Evolutionary conservation across 1,140 invertebrate genomes (phyloP).

Genomic region (Drosophila mauritiana): DNA sequence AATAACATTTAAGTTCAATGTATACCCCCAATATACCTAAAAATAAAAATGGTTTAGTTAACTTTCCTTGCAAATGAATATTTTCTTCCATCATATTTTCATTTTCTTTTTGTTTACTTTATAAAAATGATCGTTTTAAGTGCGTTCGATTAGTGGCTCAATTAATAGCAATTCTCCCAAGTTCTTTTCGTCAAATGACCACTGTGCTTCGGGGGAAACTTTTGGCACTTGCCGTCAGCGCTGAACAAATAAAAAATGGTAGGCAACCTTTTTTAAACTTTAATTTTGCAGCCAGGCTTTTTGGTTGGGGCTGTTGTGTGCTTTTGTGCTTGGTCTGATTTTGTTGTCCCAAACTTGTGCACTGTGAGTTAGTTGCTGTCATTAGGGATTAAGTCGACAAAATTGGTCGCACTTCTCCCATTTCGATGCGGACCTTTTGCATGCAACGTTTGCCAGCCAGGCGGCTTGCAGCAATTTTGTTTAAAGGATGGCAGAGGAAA

Average conservation of each 20-base stretch:
- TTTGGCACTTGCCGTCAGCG: slow-evolving; percentile 56
- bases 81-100: background rate
- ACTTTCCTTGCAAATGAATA: background rate
- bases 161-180: slow-evolving; percentile 1
- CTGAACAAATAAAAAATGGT: slow-evolving; percentile 29
- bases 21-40: too few relatives aligned
- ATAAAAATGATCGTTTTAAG: background rate
- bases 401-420: slow-evolving; percentile 35
- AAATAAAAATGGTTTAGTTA: too few relatives aligned
- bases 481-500: slow-evolving; percentile 30
- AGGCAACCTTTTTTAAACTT: slow-evolving; percentile 43
- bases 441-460: slow-evolving; percentile 21
- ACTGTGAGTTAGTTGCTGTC: slow-evolving; percentile 37
- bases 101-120: background rate
- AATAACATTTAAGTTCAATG: too few relatives aligned
- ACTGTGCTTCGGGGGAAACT: slow-evolving; percentile 21
- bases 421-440: slow-evolving; percentile 27
- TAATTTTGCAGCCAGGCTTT: slow-evolving; percentile 27
- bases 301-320: background rate
- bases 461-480: slow-evolving; percentile 45
- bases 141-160: background rate
- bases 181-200: background rate
- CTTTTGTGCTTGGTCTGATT: slow-evolving; percentile 21
- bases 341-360: slow-evolving; percentile 22
- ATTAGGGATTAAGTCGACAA: slow-evolving; percentile 43